phyloP scores from a whole-genome alignment of 2,888 invertebrate genomes.

The Palloptera scutellata region DNA sequence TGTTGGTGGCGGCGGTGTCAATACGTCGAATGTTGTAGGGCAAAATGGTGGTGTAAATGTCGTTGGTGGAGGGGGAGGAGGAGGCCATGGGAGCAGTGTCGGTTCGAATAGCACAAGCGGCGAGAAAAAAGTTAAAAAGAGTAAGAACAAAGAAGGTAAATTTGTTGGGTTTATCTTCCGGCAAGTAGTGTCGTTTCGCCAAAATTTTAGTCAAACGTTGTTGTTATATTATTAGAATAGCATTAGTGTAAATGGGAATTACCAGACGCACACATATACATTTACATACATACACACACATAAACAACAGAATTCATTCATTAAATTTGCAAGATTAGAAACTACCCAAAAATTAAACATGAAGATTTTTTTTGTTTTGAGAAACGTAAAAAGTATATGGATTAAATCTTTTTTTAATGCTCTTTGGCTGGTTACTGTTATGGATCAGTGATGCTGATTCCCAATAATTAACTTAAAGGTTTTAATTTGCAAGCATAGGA shows the following conservation, averaged over 20 bases:
- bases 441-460: no score
- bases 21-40: neutral
- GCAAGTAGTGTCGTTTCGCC: constrained; percentile 49
- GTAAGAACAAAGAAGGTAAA: constrained; percentile 65
- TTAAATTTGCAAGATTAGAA: constrained; percentile 22
- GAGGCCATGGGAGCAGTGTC: constrained; percentile 44
- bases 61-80: constrained; percentile 39
- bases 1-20: constrained; percentile 41
- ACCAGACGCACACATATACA: constrained; percentile 18
- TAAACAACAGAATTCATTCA: constrained; percentile 12
- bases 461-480: neutral
- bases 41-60: constrained; percentile 33
- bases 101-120: constrained; percentile 55
- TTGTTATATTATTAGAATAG: constrained; percentile 38
- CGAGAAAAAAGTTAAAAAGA: constrained; percentile 65
- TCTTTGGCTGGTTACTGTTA: no score
- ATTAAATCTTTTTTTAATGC: no score
- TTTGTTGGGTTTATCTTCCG: constrained; percentile 60
- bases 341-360: neutral
- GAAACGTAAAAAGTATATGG: no score
- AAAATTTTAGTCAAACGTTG: constrained; percentile 49
- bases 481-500: neutral
- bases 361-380: no score
- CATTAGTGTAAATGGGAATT: constrained; percentile 36
- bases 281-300: constrained; percentile 6